These are phyloP conservation scores for Amphipoea lucens DNA, from an alignment of 2,888 invertebrate genomes.

Conservation along the genomic window DNA sequence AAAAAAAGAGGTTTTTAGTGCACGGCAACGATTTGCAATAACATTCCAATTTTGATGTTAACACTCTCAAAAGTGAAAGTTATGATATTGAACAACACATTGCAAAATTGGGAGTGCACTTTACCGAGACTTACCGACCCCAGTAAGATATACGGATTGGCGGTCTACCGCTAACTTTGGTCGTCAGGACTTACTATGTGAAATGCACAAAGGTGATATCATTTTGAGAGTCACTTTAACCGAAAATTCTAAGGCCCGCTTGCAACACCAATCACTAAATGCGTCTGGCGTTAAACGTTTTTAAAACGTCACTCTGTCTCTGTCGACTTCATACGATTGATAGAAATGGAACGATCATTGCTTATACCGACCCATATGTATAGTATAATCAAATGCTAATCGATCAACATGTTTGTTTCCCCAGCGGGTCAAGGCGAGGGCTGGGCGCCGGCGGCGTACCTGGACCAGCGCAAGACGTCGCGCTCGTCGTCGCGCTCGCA, in stretches of 20 bases:
- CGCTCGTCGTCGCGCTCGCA: constrained; percentile 93
- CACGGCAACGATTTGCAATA: constrained; percentile 5
- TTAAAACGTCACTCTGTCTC: background rate
- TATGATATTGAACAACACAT: constrained; percentile 10
- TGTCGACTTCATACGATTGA: background rate
- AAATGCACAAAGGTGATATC: background rate
- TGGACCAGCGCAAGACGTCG: constrained; percentile 95
- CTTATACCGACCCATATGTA: background rate
- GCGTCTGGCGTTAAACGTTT: background rate
- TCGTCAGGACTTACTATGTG: background rate
- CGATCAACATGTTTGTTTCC: constrained; percentile 20
- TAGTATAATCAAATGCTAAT: background rate
- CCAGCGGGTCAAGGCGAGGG: constrained; percentile 94
- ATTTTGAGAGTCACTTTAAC: background rate
- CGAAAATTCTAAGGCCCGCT: background rate
- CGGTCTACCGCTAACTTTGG: background rate
- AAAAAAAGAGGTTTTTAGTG: background rate
- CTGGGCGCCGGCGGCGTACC: constrained; percentile 98
- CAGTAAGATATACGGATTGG: constrained; percentile 4
- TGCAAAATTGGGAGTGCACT: constrained; percentile 12
- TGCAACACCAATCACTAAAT: constrained; percentile 2
- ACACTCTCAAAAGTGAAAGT: constrained; percentile 38
- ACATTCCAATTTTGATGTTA: constrained; percentile 2
- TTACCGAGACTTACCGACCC: background rate
- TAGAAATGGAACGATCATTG: background rate